A percentile compares a stretch with the other conserved stretches of the same genome.
These are phyloP conservation scores for Drosophila mojavensis DNA, from an alignment of 1,140 invertebrate genomes.

Conservation along the genomic window DNA sequence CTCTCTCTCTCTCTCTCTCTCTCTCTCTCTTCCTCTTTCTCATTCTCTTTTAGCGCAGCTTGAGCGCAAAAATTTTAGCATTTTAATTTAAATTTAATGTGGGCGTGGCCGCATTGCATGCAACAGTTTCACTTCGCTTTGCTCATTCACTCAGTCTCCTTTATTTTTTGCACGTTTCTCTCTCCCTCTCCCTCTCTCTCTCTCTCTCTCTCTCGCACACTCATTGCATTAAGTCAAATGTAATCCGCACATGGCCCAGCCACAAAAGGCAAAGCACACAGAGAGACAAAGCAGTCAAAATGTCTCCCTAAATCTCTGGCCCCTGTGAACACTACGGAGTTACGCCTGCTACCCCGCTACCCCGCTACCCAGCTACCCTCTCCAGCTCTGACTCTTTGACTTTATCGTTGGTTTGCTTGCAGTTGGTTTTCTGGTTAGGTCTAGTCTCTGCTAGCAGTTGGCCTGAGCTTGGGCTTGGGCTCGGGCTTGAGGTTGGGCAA, in stretches of 20 bases:
- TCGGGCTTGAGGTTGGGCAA: conserved; percentile 11
- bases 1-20: not conserved
- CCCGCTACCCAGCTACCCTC: not conserved
- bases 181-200: conserved; percentile 4
- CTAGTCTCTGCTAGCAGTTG: conserved; percentile 58
- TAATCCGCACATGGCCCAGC: conserved; percentile 78
- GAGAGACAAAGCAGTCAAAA: conserved; percentile 52
- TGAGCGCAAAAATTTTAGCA: conserved; percentile 74
- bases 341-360: not conserved
- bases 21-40: not conserved
- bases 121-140: conserved; percentile 61
- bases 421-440: conserved; percentile 78
- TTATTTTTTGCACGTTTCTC: not conserved
- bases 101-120: conserved; percentile 70
- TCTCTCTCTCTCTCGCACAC: conserved; percentile 9
- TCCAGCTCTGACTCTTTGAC: conserved; percentile 66
- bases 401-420: conserved; percentile 66
- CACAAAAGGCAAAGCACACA: conserved; percentile 59
- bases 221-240: conserved; percentile 78
- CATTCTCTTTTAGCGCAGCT: conserved; percentile 42
- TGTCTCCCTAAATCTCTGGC: conserved; percentile 19
- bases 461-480: conserved; percentile 17
- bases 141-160: not conserved
- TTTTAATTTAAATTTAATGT: conserved; percentile 80
- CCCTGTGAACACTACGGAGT: not conserved